Evolutionary conservation across 2,888 invertebrate species (phyloP), one percentile per base, ranked within the genome.

Genomic region (Melanotus villosus): DNA sequence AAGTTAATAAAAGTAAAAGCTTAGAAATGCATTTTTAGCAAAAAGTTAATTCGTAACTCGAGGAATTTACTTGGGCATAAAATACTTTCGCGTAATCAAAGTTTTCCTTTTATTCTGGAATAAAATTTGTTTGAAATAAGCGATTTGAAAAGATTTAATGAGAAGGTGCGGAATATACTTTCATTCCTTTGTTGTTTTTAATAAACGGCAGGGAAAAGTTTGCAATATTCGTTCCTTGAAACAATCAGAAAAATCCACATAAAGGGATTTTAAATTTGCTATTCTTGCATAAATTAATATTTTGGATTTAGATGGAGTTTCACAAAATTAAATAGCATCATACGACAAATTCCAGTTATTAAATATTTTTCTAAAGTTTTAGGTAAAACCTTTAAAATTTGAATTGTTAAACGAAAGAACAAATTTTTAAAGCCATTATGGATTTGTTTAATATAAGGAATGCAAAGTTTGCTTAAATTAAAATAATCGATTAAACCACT

Each of bases 141-240:
- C 16, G 19, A 45, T 45, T 21, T 45, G 45, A 45, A 45, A 45
- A 18, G 45, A 45, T 45, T 45, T 45, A 45, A 45, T 45, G 45
- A 45, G 21, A 21, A 45, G 16, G 45, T n/a, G 12, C 36, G 12
- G 12, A 12, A n/a, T 19, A 45, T 45, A 45, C 45, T 45, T 41
- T 41, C 7, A 7, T 41, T 45, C 45, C 21, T 21, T 16, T 18
- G 19, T 19, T n/a, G 16, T 19, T n/a, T 45, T 45, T 45, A 45
- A 45, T 45, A 45, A 45, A 45, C 19, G 45, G 45, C n/a, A 21
- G n/a, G 19, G 21, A 45, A 21, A 45, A 45, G 21, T 45, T 19
- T n/a, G 10, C 21, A 45, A 21, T 45, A 45, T 9, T 18, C 16
- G 14, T n/a, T 36, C 14, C 14, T 2, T 2, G 18, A 43, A 19